Conservation (phyloP, 1,140 invertebrate genomes). For the Drosophila littoralis region DNA sequence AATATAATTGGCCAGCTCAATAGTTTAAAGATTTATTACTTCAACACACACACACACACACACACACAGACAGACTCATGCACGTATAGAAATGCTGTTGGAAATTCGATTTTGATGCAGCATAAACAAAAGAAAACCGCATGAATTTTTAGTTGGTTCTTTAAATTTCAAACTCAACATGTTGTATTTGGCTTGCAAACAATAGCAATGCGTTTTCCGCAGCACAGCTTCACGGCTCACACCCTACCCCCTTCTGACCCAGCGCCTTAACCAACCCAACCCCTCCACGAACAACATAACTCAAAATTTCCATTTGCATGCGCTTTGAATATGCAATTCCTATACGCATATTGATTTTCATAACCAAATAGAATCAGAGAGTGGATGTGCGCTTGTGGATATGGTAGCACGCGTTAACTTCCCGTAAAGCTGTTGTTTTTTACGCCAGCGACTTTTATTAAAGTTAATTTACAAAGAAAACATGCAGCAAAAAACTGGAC, state of each 20-base stretch:
- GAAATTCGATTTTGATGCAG: conserved; percentile 66
- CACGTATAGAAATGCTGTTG: conserved; percentile 11
- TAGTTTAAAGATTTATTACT: conserved; percentile 6
- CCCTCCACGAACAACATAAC: conserved; percentile 46
- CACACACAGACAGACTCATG: too few relatives aligned
- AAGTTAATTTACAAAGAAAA: conserved; percentile 81
- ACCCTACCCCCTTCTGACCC: background rate
- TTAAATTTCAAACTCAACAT: conserved; percentile 44
- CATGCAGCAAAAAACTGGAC: conserved; percentile 26
- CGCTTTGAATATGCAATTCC: conserved; percentile 76
- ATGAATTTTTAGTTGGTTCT: conserved; percentile 32
- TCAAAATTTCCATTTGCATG: conserved; percentile 67
- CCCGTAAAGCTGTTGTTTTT: conserved; percentile 36
- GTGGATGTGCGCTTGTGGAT: background rate
- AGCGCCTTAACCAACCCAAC: background rate
- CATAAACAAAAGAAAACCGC: conserved; percentile 47
- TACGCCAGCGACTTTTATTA: conserved; percentile 62
- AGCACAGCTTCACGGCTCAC: background rate
- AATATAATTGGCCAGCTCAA: conserved; percentile 34
- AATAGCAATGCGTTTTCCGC: conserved; percentile 27
- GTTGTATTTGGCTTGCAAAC: conserved; percentile 27
- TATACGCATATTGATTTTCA: conserved; percentile 69
- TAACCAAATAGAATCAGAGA: conserved; percentile 19
- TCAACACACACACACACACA: background rate
- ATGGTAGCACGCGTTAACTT: conserved; percentile 12